Evolutionary conservation across 2,888 invertebrate genomes (phyloP).

Genomic region (Tetragnatha montana): DNA sequence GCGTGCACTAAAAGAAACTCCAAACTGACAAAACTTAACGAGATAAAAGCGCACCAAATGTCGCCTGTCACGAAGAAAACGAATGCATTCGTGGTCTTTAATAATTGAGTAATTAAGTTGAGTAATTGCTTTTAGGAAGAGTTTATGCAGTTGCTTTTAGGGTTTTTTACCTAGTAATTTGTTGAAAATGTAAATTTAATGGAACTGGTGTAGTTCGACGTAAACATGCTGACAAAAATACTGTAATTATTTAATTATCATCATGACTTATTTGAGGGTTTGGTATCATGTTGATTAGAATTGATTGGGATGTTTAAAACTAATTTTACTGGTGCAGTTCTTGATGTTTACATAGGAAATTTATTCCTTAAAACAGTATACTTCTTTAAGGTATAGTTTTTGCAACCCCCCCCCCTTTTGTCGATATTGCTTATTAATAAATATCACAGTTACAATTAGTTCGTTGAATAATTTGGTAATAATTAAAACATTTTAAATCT

Average conservation of each 20-base stretch:
- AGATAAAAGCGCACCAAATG: slow-evolving; percentile 27
- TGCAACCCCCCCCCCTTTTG: no score
- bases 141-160: not conserved
- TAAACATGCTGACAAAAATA: not conserved
- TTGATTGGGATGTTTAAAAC: no score
- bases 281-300: not conserved
- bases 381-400: no score
- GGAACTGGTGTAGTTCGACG: not conserved
- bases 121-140: slow-evolving; percentile 29
- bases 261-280: not conserved
- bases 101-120: slow-evolving; percentile 40
- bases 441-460: no score
- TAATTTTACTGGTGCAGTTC: no score
- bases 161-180: not conserved
- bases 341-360: no score
- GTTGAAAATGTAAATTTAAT: slow-evolving; percentile 14
- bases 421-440: no score
- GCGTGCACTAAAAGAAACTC: slow-evolving; percentile 8
- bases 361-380: no score
- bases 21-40: slow-evolving; percentile 10
- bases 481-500: no score
- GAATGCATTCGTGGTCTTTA: slow-evolving; percentile 13
- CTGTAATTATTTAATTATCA: not conserved
- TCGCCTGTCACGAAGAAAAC: slow-evolving; percentile 24
- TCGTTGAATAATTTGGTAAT: no score